A percentile compares a stretch with the other conserved stretches of the same genome.
Evolutionary conservation across 2,113 vertebrate genomes (phyloP).

Genomic region (Theristicus caerulescens): DNA sequence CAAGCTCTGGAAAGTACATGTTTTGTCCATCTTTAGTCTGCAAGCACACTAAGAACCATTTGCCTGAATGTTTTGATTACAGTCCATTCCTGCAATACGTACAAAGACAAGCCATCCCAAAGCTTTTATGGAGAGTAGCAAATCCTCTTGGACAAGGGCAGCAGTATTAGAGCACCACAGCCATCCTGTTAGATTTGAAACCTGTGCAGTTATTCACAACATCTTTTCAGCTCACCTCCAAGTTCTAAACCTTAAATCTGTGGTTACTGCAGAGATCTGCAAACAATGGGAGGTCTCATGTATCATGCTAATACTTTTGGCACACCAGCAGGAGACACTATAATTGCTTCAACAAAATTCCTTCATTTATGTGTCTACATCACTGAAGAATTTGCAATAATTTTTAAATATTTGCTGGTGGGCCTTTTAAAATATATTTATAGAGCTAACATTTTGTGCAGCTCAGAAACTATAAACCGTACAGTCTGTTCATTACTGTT

Average conservation of each 20-base stretch:
- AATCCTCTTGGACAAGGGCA: background rate
- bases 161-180: background rate
- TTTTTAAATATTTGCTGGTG: constrained; percentile 19
- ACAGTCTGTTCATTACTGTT: background rate
- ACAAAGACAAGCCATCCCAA: background rate
- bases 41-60: background rate
- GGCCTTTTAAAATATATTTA: constrained; percentile 2
- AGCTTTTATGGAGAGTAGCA: background rate
- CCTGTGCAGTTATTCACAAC: background rate
- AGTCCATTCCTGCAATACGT: background rate
- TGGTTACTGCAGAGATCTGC: background rate
- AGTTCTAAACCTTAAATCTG: background rate
- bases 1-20: background rate
- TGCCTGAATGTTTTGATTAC: background rate
- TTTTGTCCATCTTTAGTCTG: background rate
- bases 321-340: background rate
- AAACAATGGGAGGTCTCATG: background rate
- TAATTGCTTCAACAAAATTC: background rate
- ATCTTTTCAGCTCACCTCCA: background rate
- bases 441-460: background rate
- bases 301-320: background rate
- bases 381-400: background rate
- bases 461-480: background rate
- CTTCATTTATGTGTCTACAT: background rate
- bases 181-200: background rate